Base-by-base conservation (phyloP, 2,113 vertebrate genomes). In the Ochotona curzoniae region DNA sequence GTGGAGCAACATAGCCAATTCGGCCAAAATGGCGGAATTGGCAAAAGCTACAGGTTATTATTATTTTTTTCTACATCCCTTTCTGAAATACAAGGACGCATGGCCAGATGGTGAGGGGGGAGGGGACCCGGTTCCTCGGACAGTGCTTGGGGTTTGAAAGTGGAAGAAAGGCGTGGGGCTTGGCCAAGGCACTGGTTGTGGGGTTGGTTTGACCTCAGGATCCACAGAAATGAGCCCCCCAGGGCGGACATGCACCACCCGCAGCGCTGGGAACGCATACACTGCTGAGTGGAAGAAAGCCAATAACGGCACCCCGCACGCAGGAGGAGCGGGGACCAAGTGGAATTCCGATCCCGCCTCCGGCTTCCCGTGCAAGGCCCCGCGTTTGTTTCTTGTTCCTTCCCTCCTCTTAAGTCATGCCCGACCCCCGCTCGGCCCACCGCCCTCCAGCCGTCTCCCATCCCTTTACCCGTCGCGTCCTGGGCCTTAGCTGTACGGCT, bases 391-490 rank as follows among this genome's bases (percentile, higher is more conserved):
- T 14, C 13, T 14, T 57, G 44, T 13, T 69, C 60, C 69, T 7
- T 14, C 25, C 28, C 47, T 51, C 44, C 38, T 18, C 63, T 51
- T 73, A 61, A 76, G 32, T 32, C n/a, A 5, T 7, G 89, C 76
- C 57, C 51, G 47, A 30, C 21, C 66, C 70, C 38, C 63, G 21
- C 66, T 35, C 49, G 17, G 66, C 49, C 63, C 83, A 57, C 67
- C 32, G 74, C 54, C 47, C 35, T 20, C 5, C 38, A 38, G 32
- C 21, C 28, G 23, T 5, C 0, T 7, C 81, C 84, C 63, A 3
- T 97, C 97, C 85, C 97, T 98, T 15, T 94, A 93, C 94, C 95
- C 97, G 97, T 96, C 91, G 90, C 71, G 80, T 96, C 93, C 97
- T 97, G 96, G 96, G 98, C 78, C 30, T 95, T 94, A 97, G 97